Base-by-base conservation (phyloP, 30 jellyfish, hydroid and myxozoan species). In the Mastigias papua region DNA sequence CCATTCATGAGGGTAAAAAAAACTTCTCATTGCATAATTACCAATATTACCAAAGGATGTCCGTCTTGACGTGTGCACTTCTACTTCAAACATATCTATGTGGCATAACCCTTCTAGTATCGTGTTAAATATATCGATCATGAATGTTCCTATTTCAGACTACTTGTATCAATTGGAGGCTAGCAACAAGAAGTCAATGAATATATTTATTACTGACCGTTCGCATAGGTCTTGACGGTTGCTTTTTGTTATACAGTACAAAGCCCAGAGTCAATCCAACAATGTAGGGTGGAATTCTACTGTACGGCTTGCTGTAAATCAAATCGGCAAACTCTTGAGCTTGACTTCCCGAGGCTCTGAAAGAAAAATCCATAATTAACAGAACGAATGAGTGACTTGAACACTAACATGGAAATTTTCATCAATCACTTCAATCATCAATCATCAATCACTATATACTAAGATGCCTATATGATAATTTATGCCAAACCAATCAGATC, bases 251-350 rank as follows among this genome's bases (percentile, higher is more conserved):
- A 78, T 82, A 74, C 32, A 90, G 30, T 21, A 82, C 27, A 31
- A 50, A 84, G 32, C 97, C 97, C 26, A 90, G 89, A 8, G 82
- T 35, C 50, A 90, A 76, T 11, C 97, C 97, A 54, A 90, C 95
- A 2, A 90, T 20, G 62, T 90, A 90, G 0, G 97, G 97, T 22
- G 94, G 79, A 54, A 90, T 90, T 19, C 97, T 91, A 31, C 95
- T 60, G 73, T 82, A 90, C 42, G 97, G 97, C 60, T 90, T 90
- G 21, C 58, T 21, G 73, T 90, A 90, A 28, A 90, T 51, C 86
- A 73, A 62, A 50, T 89, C 84, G 9, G 88, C 96, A 70, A 77
- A 88, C 5, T 69, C 65, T 17, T 23, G 69, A 19, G 93, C 87
- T 46, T 71, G 84, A 15, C 28, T 69, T 19, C 54, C 50, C 17